Conservation (phyloP, 2,888 invertebrate genomes). For the Acanthosepion esculentum region DNA sequence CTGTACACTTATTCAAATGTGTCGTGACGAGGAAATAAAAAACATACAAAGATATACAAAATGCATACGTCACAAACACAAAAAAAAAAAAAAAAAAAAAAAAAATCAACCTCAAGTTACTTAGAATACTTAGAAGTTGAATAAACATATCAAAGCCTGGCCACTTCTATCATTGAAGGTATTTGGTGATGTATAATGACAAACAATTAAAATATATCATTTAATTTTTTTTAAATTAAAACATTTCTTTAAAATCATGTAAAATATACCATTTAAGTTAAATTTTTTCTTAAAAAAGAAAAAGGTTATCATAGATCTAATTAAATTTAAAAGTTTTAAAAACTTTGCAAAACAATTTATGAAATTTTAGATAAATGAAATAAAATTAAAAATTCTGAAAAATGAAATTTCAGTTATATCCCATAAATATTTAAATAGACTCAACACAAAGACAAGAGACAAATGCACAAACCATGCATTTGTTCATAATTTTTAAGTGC, state of each 20-base stretch:
- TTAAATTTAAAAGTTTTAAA: neutral
- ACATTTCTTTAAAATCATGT: neutral
- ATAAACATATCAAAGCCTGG: neutral
- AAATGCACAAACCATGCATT: neutral
- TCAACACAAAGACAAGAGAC: neutral
- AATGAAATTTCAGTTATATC: neutral
- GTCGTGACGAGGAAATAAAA: no score
- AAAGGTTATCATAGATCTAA: neutral
- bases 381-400: neutral
- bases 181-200: neutral
- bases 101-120: neutral
- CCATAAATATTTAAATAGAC: neutral
- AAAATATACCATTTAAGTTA: neutral
- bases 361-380: neutral
- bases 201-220: neutral
- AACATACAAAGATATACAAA: neutral
- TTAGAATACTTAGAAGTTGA: neutral
- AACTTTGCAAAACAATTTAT: no score
- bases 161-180: neutral
- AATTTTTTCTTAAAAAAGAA: neutral
- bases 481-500: neutral
- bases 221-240: neutral
- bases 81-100: neutral
- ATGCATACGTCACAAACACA: neutral
- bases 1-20: no score